Evolutionary conservation across 2,113 vertebrate genomes (phyloP).

Genomic region (Hystrix brachyura): DNA sequence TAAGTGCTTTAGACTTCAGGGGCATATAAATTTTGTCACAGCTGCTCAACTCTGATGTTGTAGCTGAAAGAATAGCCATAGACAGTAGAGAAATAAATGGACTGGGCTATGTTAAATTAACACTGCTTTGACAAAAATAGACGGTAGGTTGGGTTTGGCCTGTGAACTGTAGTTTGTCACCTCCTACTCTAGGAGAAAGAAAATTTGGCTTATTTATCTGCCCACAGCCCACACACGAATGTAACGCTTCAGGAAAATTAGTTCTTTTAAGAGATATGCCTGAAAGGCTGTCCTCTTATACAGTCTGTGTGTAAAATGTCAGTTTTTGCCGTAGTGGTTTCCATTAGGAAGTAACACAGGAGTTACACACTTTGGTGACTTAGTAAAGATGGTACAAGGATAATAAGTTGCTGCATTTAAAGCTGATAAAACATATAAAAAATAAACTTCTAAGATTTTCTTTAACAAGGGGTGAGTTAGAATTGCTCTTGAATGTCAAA

Average conservation of each 20-base stretch:
- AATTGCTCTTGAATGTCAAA: slow-evolving; percentile 31
- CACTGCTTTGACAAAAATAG: not conserved
- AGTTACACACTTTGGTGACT: not conserved
- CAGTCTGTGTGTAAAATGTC: not conserved
- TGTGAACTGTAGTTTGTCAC: not conserved
- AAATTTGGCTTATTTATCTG: not conserved
- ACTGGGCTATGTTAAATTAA: not conserved
- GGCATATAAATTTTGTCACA: not conserved
- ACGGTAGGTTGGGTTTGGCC: not conserved
- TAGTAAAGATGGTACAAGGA: not conserved
- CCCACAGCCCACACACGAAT: not conserved
- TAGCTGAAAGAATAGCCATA: not conserved
- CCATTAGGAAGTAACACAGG: not conserved
- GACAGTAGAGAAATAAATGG: not conserved
- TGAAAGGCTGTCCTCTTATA: not conserved
- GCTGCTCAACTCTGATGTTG: not conserved
- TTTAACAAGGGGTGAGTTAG: not conserved
- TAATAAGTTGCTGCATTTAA: slow-evolving; percentile 24
- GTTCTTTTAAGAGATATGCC: not conserved
- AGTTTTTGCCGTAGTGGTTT: slow-evolving; percentile 2
- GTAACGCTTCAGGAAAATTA: not conserved
- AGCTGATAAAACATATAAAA: not conserved
- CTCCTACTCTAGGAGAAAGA: slow-evolving; percentile 8
- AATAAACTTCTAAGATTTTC: slow-evolving; percentile 22
- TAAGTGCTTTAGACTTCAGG: slow-evolving; percentile 28